phyloP scores from a whole-genome alignment of 35 echinoderm and acorn worm species.

The Ptychodera flava region DNA sequence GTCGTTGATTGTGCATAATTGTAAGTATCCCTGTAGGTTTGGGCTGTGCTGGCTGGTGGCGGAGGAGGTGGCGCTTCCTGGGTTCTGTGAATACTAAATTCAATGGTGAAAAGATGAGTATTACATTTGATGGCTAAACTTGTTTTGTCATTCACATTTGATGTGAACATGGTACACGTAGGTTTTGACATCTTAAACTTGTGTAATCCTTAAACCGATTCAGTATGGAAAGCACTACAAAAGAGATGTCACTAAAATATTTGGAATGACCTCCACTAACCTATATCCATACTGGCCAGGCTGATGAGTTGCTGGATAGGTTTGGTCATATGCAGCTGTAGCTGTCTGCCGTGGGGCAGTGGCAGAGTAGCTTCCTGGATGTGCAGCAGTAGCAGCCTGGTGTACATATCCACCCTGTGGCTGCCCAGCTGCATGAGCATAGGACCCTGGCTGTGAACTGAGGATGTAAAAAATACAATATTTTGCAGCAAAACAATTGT shows the following conservation, averaged over 20 bases:
- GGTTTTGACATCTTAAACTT: too few species aligned
- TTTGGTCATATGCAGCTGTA: slow-evolving; percentile 67
- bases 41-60: slow-evolving; percentile 30
- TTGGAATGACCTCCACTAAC: too few species aligned
- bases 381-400: slow-evolving; percentile 56
- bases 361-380: slow-evolving; percentile 63
- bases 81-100: background rate
- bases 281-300: slow-evolving; percentile 64
- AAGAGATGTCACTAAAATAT: too few species aligned
- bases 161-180: too few species aligned
- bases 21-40: slow-evolving; percentile 41
- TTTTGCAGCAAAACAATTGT: background rate
- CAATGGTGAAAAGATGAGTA: too few species aligned
- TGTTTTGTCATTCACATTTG: too few species aligned
- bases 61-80: slow-evolving; percentile 56
- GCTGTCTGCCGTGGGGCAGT: slow-evolving; percentile 59
- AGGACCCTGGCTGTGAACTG: background rate
- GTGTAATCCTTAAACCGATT: too few species aligned
- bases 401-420: slow-evolving; percentile 65
- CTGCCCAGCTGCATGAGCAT: slow-evolving; percentile 12
- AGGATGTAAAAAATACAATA: slow-evolving; percentile 23
- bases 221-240: too few species aligned
- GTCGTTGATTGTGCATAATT: slow-evolving; percentile 33
- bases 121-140: too few species aligned
- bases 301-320: slow-evolving; percentile 43